Evolutionary conservation across 2,888 invertebrate species (phyloP), one percentile per base, ranked within the genome.

Genomic region (Holacanthella duospinosa): DNA sequence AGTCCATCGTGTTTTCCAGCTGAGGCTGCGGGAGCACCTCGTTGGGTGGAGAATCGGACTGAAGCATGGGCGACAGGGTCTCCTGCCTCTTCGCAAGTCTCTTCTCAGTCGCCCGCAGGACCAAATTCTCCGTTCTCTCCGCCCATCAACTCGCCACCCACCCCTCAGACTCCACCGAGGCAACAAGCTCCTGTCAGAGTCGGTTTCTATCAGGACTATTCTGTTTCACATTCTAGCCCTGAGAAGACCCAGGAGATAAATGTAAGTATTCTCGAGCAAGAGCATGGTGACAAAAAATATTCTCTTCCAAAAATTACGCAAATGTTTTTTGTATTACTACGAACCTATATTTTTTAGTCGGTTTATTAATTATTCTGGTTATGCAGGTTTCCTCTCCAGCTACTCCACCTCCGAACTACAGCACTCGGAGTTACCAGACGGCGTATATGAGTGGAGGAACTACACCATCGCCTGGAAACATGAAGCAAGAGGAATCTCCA

Each of bases 161-260:
- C 69, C 1, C 72, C 72, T 2, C 71, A 68, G 55, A 69, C 71
- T n/a, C 81, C 86, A 4, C 79, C 82, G 0, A 85, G 87, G 75
- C 85, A 87, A 0, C 82, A 85, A 19, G 89, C 89, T 1, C 86
- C 89, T 2, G 86, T 91, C 3, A 82, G 90, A 71, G 90, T 89
- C 43, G 91, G 91, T 2, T 92, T 92, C 76, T 91, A 92, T 77
- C 91, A 92, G 76, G 91, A 91, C 72, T 66, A 36, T 16, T 44
- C 59, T 2, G 43, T 68, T 21, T n/a, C n/a, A n/a, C 36, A 74
- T 63, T 71, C 71, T 61, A 74, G 74, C 64, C 74, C 75, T 6
- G 74, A 75, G 21, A 74, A 75, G 58, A 57, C 64, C 16, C 68
- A 65, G 24, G 70, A 71, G 27, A 36, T 63, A 2, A 61, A 64